A percentile compares a stretch with the other conserved stretches of the same genome.
Evolutionary conservation across 1,140 invertebrate genomes (phyloP).

Genomic region (Megalopta genalis): DNA sequence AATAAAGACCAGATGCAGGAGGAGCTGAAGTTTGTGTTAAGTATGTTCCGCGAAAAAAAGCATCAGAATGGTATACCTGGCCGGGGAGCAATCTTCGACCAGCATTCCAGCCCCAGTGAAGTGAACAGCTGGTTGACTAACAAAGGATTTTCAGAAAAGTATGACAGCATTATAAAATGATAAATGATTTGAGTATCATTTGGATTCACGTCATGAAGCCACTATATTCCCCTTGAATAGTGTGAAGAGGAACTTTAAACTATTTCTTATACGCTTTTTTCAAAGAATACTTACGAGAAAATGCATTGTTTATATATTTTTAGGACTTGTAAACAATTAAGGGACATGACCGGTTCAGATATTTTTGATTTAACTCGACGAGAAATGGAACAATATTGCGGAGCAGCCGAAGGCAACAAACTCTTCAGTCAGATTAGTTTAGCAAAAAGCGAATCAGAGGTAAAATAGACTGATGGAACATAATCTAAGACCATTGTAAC

Average conservation of each 20-base stretch:
- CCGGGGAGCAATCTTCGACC: slow-evolving; percentile 85
- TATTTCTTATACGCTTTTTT: no score
- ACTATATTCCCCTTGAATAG: no score
- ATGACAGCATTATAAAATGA: slow-evolving; percentile 10
- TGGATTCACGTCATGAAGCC: not conserved
- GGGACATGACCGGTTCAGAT: slow-evolving; percentile 85
- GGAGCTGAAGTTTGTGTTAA: slow-evolving; percentile 85
- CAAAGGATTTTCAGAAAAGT: slow-evolving; percentile 86
- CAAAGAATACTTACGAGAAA: no score
- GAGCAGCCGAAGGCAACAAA: slow-evolving; percentile 85
- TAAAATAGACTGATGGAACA: slow-evolving; percentile 76
- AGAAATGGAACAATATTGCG: slow-evolving; percentile 86
- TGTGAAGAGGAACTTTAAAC: no score
- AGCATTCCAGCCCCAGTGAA: slow-evolving; percentile 83
- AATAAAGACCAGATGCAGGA: slow-evolving; percentile 82
- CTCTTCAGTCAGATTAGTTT: slow-evolving; percentile 88
- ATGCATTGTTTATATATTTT: slow-evolving; percentile 24
- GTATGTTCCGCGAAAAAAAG: slow-evolving; percentile 82
- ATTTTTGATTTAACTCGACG: slow-evolving; percentile 84
- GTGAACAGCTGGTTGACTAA: slow-evolving; percentile 87
- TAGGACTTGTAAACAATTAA: slow-evolving; percentile 83
- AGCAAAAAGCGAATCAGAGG: slow-evolving; percentile 88
- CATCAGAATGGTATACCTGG: slow-evolving; percentile 82
- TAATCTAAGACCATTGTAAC: not conserved
- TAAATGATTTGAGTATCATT: not conserved